Conservation (phyloP, 2,888 invertebrate genomes). For the Lepidochrysops patricia region DNA sequence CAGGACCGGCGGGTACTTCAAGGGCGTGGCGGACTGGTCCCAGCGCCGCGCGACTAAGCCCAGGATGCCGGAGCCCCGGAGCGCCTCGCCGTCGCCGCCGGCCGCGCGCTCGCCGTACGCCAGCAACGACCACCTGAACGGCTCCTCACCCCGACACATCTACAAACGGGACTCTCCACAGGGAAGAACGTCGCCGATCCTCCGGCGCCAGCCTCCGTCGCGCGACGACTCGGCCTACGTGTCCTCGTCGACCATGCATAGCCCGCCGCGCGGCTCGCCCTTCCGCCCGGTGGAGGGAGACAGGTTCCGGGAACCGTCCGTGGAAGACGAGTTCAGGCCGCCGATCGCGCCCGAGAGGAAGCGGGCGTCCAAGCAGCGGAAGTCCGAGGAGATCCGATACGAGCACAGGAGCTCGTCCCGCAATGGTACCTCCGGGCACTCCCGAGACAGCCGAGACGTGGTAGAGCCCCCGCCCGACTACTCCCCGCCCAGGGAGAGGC, state of each 20-base stretch:
- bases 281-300: constrained; percentile 62
- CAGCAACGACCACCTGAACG: constrained; percentile 54
- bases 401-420: constrained; percentile 74
- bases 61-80: constrained; percentile 66
- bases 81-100: constrained; percentile 61
- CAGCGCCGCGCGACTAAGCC: constrained; percentile 76
- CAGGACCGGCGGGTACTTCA: constrained; percentile 75
- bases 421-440: constrained; percentile 68
- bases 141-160: constrained; percentile 56
- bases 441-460: constrained; percentile 63
- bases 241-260: constrained; percentile 73
- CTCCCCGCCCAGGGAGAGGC: constrained; percentile 75
- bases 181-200: constrained; percentile 55
- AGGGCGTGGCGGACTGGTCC: constrained; percentile 87
- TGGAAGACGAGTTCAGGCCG: constrained; percentile 68
- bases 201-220: constrained; percentile 65
- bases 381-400: constrained; percentile 67
- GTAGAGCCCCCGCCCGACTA: constrained; percentile 82
- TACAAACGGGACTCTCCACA: constrained; percentile 63
- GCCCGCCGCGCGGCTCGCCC: constrained; percentile 70
- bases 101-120: constrained; percentile 58
- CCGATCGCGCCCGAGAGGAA: constrained; percentile 80
- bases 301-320: constrained; percentile 64
- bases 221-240: constrained; percentile 75
- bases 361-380: constrained; percentile 72